These are phyloP conservation scores for Neopipo cinnamomea DNA, from an alignment of 2,113 vertebrate genomes.

Conservation along the genomic window DNA sequence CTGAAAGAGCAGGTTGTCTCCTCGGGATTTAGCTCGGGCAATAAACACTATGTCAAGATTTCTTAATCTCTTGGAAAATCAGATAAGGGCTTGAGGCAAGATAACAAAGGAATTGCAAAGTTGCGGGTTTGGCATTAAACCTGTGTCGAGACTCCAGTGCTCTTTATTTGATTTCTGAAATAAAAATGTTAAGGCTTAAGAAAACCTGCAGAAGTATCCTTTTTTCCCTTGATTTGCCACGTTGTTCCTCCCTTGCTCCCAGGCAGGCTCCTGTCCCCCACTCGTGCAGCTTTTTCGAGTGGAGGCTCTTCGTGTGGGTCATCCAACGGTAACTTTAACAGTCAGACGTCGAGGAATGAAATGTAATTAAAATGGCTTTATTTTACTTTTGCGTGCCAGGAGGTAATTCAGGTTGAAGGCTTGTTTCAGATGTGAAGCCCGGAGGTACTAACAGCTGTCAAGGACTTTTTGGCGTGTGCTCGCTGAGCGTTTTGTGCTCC, in stretches of 20 bases:
- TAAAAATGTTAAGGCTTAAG: neutral
- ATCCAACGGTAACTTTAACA: neutral
- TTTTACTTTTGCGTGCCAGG: neutral
- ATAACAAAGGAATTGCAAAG: neutral
- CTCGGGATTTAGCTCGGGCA: neutral
- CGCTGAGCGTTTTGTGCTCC: neutral
- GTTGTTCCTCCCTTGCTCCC: neutral
- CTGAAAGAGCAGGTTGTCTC: neutral
- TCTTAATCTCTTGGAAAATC: conserved; percentile 58
- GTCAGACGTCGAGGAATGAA: neutral
- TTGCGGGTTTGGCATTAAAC: neutral
- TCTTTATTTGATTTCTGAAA: conserved; percentile 21
- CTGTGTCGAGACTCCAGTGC: neutral
- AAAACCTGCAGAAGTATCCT: neutral
- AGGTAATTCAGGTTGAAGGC: neutral
- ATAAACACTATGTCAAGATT: conserved; percentile 43
- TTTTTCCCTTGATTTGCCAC: neutral
- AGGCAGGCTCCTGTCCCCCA: neutral
- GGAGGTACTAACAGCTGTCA: neutral
- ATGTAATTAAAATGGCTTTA: neutral
- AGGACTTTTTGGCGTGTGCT: neutral
- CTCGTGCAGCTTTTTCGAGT: neutral
- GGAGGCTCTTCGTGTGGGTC: rapidly evolving
- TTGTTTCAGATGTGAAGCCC: neutral
- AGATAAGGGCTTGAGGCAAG: conserved; percentile 26